Conservation (phyloP, 2,888 invertebrate genomes). For the Abrostola triplasia region DNA sequence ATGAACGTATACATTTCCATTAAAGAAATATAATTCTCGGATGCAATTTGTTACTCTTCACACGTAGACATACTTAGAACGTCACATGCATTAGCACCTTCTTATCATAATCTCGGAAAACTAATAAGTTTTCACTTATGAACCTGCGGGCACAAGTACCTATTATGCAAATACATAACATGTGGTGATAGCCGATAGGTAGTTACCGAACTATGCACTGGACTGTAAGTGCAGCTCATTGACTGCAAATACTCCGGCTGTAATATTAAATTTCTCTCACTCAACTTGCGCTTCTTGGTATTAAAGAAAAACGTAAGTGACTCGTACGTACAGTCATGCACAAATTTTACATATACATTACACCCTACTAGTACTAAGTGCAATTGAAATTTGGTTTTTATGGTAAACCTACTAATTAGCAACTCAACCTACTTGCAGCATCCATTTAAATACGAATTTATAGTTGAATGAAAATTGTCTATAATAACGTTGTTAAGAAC, state of each 20-base stretch:
- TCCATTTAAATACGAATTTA: conserved; percentile 26
- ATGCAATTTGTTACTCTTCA: too few species aligned
- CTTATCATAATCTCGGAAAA: neutral
- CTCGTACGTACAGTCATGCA: conserved; percentile 27
- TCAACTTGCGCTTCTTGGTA: conserved; percentile 31
- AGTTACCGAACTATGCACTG: conserved; percentile 1
- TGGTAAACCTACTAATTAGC: conserved; percentile 10
- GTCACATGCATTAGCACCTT: neutral
- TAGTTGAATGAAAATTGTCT: conserved; percentile 40
- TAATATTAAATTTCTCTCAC: conserved; percentile 40
- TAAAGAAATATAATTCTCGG: too few species aligned
- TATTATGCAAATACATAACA: conserved; percentile 4
- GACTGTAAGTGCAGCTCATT: conserved; percentile 23
- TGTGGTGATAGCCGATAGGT: neutral
- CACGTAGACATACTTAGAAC: neutral
- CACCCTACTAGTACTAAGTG: neutral
- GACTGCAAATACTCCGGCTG: conserved; percentile 18
- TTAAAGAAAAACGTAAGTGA: conserved; percentile 36
- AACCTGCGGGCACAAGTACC: neutral
- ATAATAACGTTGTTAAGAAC: conserved; percentile 22
- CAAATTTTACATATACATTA: neutral
- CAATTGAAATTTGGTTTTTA: conserved; percentile 23
- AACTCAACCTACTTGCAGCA: conserved; percentile 11
- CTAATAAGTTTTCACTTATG: conserved; percentile 1
- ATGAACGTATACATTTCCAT: too few species aligned